phyloP scores from a whole-genome alignment of 2,888 invertebrate species.

The Cyclophora punctaria region DNA sequence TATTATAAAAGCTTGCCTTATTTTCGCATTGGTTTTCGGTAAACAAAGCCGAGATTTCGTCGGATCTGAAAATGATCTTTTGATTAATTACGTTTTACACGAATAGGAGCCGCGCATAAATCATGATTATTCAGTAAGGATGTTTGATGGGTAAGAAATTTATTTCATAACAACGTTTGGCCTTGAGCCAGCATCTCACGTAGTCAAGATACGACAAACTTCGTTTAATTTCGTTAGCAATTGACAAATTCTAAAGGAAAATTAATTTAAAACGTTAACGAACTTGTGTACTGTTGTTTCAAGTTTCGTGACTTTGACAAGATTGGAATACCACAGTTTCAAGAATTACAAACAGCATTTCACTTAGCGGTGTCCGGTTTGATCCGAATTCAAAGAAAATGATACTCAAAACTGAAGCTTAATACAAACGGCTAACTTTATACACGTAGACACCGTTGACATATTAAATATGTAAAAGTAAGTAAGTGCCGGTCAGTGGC shows the following conservation, averaged over 20 bases:
- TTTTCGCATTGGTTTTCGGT: slow-evolving; percentile 26
- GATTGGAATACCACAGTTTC: slow-evolving; percentile 42
- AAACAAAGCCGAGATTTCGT: slow-evolving; percentile 22
- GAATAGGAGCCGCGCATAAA: slow-evolving; percentile 14
- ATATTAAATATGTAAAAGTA: too few species aligned
- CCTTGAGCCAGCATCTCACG: slow-evolving; percentile 42
- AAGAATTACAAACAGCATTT: slow-evolving; percentile 31
- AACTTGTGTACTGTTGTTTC: slow-evolving; percentile 46
- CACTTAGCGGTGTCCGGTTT: too few species aligned
- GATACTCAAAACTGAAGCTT: too few species aligned
- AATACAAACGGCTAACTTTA: too few species aligned
- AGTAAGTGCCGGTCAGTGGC: too few species aligned
- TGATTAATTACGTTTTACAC: slow-evolving; percentile 24
- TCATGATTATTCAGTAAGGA: slow-evolving; percentile 8
- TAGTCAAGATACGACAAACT: slow-evolving; percentile 49
- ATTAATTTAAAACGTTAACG: slow-evolving; percentile 55
- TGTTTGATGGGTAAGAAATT: slow-evolving; percentile 17
- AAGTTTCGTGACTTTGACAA: slow-evolving; percentile 36
- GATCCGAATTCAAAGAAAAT: too few species aligned
- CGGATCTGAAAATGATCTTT: slow-evolving; percentile 21
- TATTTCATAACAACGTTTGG: slow-evolving; percentile 36
- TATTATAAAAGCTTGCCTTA: slow-evolving; percentile 19
- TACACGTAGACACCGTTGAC: too few species aligned
- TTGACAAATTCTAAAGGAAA: slow-evolving; percentile 56
- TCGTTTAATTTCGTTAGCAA: slow-evolving; percentile 50